Evolutionary conservation across 2,113 vertebrate genomes (phyloP).

Genomic region (Oncorhynchus clarkii): DNA sequence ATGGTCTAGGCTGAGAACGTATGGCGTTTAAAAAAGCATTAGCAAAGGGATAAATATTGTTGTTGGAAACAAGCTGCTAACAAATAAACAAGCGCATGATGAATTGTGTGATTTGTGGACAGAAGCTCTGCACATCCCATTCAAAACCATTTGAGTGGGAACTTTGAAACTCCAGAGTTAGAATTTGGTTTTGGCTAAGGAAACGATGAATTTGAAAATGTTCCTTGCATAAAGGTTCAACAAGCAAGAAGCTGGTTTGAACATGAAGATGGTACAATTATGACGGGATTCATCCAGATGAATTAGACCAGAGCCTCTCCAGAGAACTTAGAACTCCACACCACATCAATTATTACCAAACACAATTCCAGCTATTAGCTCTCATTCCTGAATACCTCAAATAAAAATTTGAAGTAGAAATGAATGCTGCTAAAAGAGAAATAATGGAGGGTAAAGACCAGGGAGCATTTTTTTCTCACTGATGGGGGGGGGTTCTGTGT

Average conservation of each 20-base stretch:
- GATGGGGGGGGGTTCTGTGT: slow-evolving; percentile 50
- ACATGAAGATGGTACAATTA: slow-evolving; percentile 82
- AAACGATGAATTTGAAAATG: slow-evolving; percentile 52
- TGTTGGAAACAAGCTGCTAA: slow-evolving; percentile 28
- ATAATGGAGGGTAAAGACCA: slow-evolving; percentile 69
- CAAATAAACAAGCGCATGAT: slow-evolving; percentile 35
- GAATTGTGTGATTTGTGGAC: slow-evolving; percentile 21
- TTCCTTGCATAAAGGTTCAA: slow-evolving; percentile 77
- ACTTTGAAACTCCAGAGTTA: slow-evolving; percentile 16
- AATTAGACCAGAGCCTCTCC: slow-evolving; percentile 84
- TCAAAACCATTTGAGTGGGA: slow-evolving; percentile 36
- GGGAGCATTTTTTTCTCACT: slow-evolving; percentile 70
- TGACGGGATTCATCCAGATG: slow-evolving; percentile 87
- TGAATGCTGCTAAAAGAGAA: slow-evolving; percentile 85
- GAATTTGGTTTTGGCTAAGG: not conserved
- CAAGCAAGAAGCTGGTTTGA: slow-evolving; percentile 80
- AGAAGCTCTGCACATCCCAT: not conserved
- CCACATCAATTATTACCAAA: slow-evolving; percentile 95
- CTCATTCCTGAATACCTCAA: slow-evolving; percentile 89
- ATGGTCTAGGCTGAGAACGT: slow-evolving; percentile 47
- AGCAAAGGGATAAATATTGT: slow-evolving; percentile 28
- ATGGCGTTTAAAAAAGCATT: slow-evolving; percentile 15
- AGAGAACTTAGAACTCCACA: slow-evolving; percentile 86
- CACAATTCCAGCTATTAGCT: slow-evolving; percentile 95
- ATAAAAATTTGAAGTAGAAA: slow-evolving; percentile 87